phyloP scores from a whole-genome alignment of 2,888 invertebrate genomes.

The Globia sparganii region DNA sequence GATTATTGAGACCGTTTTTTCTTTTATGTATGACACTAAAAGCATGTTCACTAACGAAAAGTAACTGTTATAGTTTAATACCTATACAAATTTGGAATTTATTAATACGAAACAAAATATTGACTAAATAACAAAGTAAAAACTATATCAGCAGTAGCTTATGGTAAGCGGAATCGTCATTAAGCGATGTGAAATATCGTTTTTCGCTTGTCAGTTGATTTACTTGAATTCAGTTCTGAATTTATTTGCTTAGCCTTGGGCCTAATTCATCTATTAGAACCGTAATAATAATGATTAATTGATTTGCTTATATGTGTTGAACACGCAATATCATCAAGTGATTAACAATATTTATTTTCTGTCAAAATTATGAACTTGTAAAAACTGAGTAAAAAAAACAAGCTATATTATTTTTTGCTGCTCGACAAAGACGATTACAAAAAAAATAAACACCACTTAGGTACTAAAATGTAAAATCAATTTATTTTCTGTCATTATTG shows the following conservation, averaged over 20 bases:
- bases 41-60: background rate
- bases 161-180: constrained; percentile 2
- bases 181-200: constrained; percentile 37
- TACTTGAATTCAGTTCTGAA: constrained; percentile 37
- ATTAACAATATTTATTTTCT: constrained; percentile 28
- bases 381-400: background rate
- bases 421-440: background rate
- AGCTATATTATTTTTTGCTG: background rate
- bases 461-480: background rate
- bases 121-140: background rate
- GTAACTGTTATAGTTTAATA: background rate
- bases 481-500: background rate
- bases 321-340: constrained; percentile 37
- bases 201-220: constrained; percentile 31
- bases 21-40: background rate
- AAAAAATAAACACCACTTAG: background rate
- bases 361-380: background rate
- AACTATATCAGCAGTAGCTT: background rate
- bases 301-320: constrained; percentile 27
- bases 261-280: constrained; percentile 34
- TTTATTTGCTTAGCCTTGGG: constrained; percentile 47
- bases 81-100: background rate
- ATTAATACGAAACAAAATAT: background rate
- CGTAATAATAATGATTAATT: constrained; percentile 41
- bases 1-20: background rate